Base-by-base conservation (phyloP, 2,888 invertebrate species). In the Drosophila robusta region DNA sequence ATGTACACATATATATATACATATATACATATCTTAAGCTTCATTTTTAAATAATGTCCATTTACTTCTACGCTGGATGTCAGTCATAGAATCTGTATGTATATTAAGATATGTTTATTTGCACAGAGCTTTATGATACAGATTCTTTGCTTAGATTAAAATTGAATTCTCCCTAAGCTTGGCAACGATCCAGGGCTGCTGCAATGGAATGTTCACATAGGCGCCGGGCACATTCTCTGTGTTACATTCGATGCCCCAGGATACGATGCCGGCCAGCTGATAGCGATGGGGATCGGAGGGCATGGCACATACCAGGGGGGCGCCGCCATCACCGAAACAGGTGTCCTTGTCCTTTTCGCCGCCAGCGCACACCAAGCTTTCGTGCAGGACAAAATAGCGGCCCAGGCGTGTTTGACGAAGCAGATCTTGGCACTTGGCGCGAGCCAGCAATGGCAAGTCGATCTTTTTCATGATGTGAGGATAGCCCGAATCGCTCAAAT, bases 221-320 rank as follows among this genome's bases (percentile, higher is more conserved):
- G 96, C 95, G 0, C 95, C 96, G 0, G 96, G 96, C 12, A 94
- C 93, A 32, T 93, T 92, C 51, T 93, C 91, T 1, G 90, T 89
- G 0, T 95, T 96, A 81, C 97, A 97, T 0, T 95, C 95, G 67
- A 96, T 94, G 18, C 97, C 96, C 96, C 96, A 96, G 0, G 96
- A 94, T 0, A 96, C 96, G 29, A 96, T 95, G 3, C 96, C 96
- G 7, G 81, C 84, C 50, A 90, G 90, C 45, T 80, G 80, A 62
- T 73, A 90, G 41, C 81, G 85, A 32, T 72, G 49, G 6, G 70
- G 65, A n/a, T 66, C 14, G 0, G 26, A 32, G 61, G 91, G 90
- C 46, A 95, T 90, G 0, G 95, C 95, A 78, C 97, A 97, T 1
- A 95, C 95, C 3, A 97, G 92, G 0, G 96, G 96, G 8, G 95